Base-by-base conservation (phyloP, 2,113 vertebrate genomes). In the Rana temporaria region DNA sequence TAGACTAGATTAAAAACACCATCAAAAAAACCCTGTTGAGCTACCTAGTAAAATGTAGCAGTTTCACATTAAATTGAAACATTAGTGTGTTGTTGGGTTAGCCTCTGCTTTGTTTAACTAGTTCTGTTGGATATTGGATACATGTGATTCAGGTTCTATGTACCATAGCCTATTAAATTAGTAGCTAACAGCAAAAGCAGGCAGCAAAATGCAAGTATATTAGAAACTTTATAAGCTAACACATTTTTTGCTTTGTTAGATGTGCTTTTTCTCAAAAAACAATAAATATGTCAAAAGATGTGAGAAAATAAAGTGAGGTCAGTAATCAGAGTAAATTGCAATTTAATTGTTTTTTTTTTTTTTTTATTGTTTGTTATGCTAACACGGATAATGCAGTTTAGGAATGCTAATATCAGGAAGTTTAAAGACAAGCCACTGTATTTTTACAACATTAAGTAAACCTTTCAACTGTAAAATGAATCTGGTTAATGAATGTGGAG, bases 391-490 rank as follows among this genome's bases (percentile, higher is more conserved):
- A 67, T 79, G 22, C 9, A 71, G 48, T 11, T 69, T 59, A 26
- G 34, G 24, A 24, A 48, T 55, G 24, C 34, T 14, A 80, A 60
- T 48, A 71, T 64, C 59, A 53, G 57, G 56, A 67, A 67, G 65
- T 79, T 57, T 69, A 79, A 68, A 64, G 34, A 81, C 20, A 81
- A 52, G 60, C 42, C 42, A 52, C 6, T 18, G 52, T 72, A 70
- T 70, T 80, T 62, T 80, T 71, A 69, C 65, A 68, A 56, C 64
- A 62, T 81, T 60, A 62, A 34, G 56, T 72, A 72, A 70, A 48
- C 53, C 66, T 72, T 70, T 81, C 20, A 63, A 81, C 57, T 81
- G 79, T 72, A 72, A 81, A 81, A 71, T 81, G 67, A 64, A 62
- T 19, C 42, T 81, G 59, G 79, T 81, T 81, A 81, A 81, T 81